Evolutionary conservation across 1,140 invertebrate genomes (phyloP).

Genomic region (Temnothorax nylanderi): DNA sequence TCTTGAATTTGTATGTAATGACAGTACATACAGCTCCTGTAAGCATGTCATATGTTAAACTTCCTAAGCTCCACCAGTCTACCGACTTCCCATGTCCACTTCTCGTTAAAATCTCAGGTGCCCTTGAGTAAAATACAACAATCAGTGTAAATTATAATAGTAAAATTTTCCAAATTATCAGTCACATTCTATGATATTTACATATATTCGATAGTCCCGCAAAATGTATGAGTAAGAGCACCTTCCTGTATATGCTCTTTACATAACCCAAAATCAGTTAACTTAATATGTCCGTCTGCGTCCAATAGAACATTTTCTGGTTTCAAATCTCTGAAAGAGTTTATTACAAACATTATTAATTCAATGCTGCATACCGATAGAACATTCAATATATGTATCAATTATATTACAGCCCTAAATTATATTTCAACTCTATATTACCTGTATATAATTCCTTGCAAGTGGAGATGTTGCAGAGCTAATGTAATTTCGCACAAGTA

Average conservation of each 20-base stretch:
- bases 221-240: slow-evolving; percentile 99
- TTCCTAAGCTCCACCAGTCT: slow-evolving; percentile 99
- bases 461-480: slow-evolving; percentile 98
- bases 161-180: slow-evolving; percentile 23
- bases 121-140: slow-evolving; percentile 87
- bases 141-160: background rate
- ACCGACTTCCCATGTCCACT: slow-evolving; percentile 99
- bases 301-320: slow-evolving; percentile 99
- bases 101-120: slow-evolving; percentile 98
- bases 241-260: slow-evolving; percentile 99
- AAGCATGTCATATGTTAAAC: slow-evolving; percentile 99
- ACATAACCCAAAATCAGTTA: slow-evolving; percentile 99
- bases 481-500: slow-evolving; percentile 99
- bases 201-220: slow-evolving; percentile 99
- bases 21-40: slow-evolving; percentile 94
- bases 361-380: background rate
- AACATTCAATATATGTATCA: background rate
- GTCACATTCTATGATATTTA: slow-evolving; percentile 86
- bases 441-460: slow-evolving; percentile 97
- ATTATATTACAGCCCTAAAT: background rate
- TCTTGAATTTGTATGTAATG: background rate
- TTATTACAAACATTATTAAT: background rate
- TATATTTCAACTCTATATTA: slow-evolving; percentile 65
- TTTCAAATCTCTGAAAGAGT: slow-evolving; percentile 94
- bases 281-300: slow-evolving; percentile 97